Evolutionary conservation across 2,797 vertebrate species (phyloP).

Genomic region (Merluccius polli): DNA sequence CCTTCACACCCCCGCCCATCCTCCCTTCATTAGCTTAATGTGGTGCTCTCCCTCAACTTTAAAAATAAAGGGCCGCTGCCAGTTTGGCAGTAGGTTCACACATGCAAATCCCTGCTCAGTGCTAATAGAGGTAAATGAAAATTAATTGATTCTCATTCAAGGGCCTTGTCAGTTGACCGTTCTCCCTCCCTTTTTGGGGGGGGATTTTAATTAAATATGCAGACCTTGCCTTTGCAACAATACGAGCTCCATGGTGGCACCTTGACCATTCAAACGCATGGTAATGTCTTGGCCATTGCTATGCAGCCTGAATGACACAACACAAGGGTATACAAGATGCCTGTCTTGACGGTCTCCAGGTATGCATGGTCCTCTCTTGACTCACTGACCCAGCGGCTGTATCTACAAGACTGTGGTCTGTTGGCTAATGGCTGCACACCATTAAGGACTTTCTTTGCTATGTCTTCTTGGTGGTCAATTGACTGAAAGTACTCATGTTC

Average conservation of each 20-base stretch:
- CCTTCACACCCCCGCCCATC: constrained; percentile 22
- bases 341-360: background rate
- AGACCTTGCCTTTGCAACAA: constrained; percentile 65
- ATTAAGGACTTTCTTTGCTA: background rate
- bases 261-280: constrained; percentile 58
- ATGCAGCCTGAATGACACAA: constrained; percentile 58
- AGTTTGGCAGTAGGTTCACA: constrained; percentile 73
- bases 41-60: constrained; percentile 55
- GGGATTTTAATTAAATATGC: constrained; percentile 68
- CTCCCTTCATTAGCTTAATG: constrained; percentile 75
- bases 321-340: background rate
- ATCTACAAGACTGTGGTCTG: background rate
- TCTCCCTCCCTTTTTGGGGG: constrained; percentile 58
- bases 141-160: constrained; percentile 79
- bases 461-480: background rate
- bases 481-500: too few species aligned
- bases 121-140: constrained; percentile 82
- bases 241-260: constrained; percentile 46
- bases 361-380: background rate
- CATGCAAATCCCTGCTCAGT: constrained; percentile 74
- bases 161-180: constrained; percentile 64
- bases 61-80: constrained; percentile 63
- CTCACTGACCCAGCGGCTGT: background rate
- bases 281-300: constrained; percentile 62
- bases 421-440: background rate